Evolutionary conservation across 2,113 vertebrate species (phyloP).

Genomic region (Equus quagga): DNA sequence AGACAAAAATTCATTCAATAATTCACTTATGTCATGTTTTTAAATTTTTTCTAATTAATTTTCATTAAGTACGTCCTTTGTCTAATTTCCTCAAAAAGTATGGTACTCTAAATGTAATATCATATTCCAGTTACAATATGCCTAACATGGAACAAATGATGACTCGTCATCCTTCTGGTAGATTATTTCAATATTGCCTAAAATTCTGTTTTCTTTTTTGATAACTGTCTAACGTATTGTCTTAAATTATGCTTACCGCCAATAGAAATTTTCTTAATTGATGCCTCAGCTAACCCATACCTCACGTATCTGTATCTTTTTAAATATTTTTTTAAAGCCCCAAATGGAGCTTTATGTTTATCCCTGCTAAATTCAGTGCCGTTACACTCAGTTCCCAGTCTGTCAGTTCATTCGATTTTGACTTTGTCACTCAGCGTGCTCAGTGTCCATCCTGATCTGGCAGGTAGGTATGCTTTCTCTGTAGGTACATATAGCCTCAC

Average conservation of each 20-base stretch:
- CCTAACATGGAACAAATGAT: not conserved
- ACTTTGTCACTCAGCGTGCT: not conserved
- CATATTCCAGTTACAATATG: not conserved
- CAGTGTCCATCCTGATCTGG: not conserved
- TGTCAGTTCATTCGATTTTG: constrained; percentile 39
- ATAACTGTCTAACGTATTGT: not conserved
- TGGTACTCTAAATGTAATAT: not conserved
- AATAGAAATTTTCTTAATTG: constrained; percentile 1
- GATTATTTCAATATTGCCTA: not conserved
- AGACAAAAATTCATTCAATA: not conserved
- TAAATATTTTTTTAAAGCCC: constrained; percentile 22
- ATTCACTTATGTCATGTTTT: not conserved
- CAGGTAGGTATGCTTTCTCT: not conserved
- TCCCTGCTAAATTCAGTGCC: not conserved
- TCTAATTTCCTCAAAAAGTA: not conserved
- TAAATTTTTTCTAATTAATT: not conserved
- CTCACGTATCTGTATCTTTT: not conserved
- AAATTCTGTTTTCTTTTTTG: not conserved
- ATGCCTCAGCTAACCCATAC: not conserved
- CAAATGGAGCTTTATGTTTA: not conserved
- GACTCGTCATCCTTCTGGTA: not conserved
- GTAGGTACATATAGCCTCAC: not conserved
- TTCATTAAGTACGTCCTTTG: not conserved
- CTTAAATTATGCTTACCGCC: not conserved
- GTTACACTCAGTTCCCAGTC: not conserved